Base-by-base conservation (phyloP, 2,797 vertebrate genomes). In the Mallotus villosus region DNA sequence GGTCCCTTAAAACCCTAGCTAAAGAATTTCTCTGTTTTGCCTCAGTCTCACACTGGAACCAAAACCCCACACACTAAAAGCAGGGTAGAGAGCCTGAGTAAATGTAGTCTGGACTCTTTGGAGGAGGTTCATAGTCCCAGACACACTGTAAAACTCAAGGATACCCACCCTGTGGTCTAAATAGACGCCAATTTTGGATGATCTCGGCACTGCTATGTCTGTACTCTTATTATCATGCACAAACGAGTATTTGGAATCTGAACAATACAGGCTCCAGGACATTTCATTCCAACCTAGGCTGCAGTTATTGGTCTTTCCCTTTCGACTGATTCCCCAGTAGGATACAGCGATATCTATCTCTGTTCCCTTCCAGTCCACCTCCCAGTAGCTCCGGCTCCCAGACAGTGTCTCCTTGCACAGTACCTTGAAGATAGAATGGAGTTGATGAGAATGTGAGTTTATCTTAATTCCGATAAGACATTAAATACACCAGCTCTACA, bases 231-330 rank as follows among this genome's bases (percentile, higher is more conserved):
- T 93, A 58, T 91, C 89, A 84, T 94, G 93, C 75, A 92, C 88
- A 27, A 94, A 91, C 9, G 89, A 90, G 58, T 85, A 91, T 62
- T 93, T 92, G 63, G 91, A 88, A 8, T 91, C 90, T 3, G 91
- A 90, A 84, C 93, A 94, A 83, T 93, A 94, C 74, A 95, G 79
- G 77, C 92, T 94, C 94, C 93, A 95, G 72, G 94, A 95, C 78
- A 86, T 89, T 71, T 93, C 87, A 0, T 93, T 94, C 90, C 92
- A 92, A 53, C 94, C 93, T 63, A 94, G 89, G 77, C 93, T 93
- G 85, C 93, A 92, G 17, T 89, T 81, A 0, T 92, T 92, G 51
- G 85, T 61, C 1, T 80, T 90, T 61, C 91, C 92, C 83, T 93
- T 94, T 49, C 93, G 92, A 14, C 32, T 78, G 73, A 93, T 89